Evolutionary conservation across 1,140 invertebrate genomes (phyloP).

Genomic region (Tetraneura akinire): DNA sequence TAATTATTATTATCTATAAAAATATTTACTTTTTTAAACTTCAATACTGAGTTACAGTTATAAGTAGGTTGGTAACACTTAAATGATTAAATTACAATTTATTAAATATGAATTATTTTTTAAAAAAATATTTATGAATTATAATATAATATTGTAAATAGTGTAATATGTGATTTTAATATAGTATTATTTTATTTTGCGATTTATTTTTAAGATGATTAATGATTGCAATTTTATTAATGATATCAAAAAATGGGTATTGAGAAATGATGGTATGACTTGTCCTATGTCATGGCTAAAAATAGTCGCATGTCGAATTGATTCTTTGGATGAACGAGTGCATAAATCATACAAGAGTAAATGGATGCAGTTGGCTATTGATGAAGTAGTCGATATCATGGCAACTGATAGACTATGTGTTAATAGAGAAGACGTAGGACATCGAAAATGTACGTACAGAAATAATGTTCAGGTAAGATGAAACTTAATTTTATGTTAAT

Average conservation of each 20-base stretch:
- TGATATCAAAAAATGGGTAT: slow-evolving; percentile 28
- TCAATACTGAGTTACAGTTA: no score
- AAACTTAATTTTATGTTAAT: neutral
- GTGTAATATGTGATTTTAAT: neutral
- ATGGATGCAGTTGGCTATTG: slow-evolving; percentile 23
- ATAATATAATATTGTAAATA: no score
- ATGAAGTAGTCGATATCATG: slow-evolving; percentile 25
- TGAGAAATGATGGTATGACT: neutral
- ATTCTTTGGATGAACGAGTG: neutral
- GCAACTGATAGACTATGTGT: neutral
- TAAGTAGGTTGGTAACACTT: no score
- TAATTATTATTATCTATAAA: no score
- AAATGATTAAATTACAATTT: no score
- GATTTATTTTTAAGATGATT: neutral
- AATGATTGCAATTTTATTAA: slow-evolving; percentile 3
- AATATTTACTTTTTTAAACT: no score
- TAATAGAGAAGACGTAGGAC: neutral
- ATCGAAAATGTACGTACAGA: neutral
- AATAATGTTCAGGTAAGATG: slow-evolving; percentile 8
- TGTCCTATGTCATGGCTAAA: slow-evolving; percentile 23
- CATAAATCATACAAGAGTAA: neutral
- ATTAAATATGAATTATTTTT: no score
- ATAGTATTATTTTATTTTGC: neutral
- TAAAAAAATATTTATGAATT: no score
- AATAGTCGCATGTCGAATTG: neutral